Base-by-base conservation (phyloP, 2,888 invertebrate genomes). In the Oscheius sp. region DNA sequence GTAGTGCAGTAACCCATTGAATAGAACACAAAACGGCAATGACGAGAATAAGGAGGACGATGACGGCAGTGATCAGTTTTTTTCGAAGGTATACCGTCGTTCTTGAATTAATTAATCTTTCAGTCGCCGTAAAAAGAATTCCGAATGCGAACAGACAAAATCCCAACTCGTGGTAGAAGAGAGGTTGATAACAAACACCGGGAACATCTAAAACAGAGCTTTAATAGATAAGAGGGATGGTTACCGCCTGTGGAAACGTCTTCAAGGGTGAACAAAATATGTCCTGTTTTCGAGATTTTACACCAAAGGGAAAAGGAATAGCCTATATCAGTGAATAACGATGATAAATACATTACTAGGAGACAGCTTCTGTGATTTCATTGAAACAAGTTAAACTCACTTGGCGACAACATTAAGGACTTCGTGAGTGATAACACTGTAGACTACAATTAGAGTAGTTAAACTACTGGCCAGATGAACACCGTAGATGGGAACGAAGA, bases 141-240 rank as follows among this genome's bases (percentile, higher is more conserved):
- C 54, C 54, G 24, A 54, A 54, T 2, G 54, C 54, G 54, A 54
- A 54, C 9, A 54, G 54, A 12, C 32, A 54, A 33, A 30, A 54
- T 5, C 54, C 54, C n/a, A 54, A n/a, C 20, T 54, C 54, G 33
- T 54, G 54, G 12, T 54, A 54, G 33, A 33, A 54, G 32, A 54
- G 33, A 20, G n/a, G 32, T 5, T 54, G n/a, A 36, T 54, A 54
- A 20, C 54, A 54, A 1, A 54, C 20, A 12, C 54, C 54, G 5
- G 54, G 54, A n/a, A 14, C 20, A 12, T 33, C 54, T 54, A 33
- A 54, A 51, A 51, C 20, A n/a, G 32, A n/a, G n/a, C 2, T 30
- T 14, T 51, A n/a, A 28, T 30, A 51, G 47, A 26, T 5, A 12
- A 26, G 2, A 26, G 26, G 47, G 17, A 8, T 50, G 6, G 30